phyloP scores from a whole-genome alignment of 2,113 vertebrate genomes.

The Cheilinus undulatus region DNA sequence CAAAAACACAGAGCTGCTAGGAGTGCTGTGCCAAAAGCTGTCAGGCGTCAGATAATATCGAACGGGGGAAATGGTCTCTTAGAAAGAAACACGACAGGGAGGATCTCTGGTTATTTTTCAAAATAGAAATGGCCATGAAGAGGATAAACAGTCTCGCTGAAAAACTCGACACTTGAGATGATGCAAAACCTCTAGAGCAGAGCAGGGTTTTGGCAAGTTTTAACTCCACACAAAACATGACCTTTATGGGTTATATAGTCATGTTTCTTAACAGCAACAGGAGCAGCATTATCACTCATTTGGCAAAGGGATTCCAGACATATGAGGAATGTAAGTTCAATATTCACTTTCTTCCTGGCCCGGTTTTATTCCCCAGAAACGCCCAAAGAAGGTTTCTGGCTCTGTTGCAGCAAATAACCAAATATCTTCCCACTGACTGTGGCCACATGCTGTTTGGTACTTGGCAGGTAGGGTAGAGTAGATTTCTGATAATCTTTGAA shows the following conservation, averaged over 20 bases:
- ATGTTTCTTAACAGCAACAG: neutral
- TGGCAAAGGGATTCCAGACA: neutral
- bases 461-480: neutral
- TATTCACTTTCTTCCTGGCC: neutral
- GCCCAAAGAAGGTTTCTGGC: neutral
- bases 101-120: neutral
- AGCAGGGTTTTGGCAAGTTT: neutral
- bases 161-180: constrained; percentile 12
- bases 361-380: neutral
- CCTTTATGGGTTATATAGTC: neutral
- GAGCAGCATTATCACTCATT: neutral
- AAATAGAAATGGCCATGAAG: constrained; percentile 1
- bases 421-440: neutral
- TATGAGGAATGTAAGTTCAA: neutral
- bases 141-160: constrained; percentile 22
- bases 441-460: neutral
- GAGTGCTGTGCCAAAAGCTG: constrained; percentile 51
- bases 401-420: neutral
- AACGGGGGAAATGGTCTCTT: constrained; percentile 55
- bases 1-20: constrained; percentile 52
- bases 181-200: neutral
- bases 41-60: constrained; percentile 57
- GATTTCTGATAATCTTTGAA: neutral
- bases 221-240: neutral
- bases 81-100: constrained; percentile 35